Evolutionary conservation across 2,888 invertebrate genomes (phyloP).

Genomic region (Pseudococcus longispinus): DNA sequence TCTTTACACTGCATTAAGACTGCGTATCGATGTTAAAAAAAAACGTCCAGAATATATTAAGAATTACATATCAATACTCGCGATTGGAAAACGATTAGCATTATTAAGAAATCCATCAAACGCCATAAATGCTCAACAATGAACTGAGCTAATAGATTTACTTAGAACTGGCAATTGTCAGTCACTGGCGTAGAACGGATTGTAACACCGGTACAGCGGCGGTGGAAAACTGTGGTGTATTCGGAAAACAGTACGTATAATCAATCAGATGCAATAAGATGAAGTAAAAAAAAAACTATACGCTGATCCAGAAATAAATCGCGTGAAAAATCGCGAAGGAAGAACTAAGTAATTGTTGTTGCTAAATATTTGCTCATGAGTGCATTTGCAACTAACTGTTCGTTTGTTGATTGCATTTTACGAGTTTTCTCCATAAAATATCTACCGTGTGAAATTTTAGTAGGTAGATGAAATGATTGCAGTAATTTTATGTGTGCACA

Average conservation of each 20-base stretch:
- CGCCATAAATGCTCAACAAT: slow-evolving; percentile 50
- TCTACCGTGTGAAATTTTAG: too few relatives aligned
- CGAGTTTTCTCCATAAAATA: neutral
- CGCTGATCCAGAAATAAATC: slow-evolving; percentile 22
- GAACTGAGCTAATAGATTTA: slow-evolving; percentile 53
- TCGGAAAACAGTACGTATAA: slow-evolving; percentile 18
- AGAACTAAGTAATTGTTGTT: neutral
- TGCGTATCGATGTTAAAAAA: neutral
- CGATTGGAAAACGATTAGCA: neutral
- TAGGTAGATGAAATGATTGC: too few relatives aligned
- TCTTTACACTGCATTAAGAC: slow-evolving; percentile 41
- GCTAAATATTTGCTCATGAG: neutral
- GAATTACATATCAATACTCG: neutral
- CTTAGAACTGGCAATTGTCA: slow-evolving; percentile 33
- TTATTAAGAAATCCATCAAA: slow-evolving; percentile 54
- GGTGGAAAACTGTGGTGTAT: slow-evolving; percentile 54
- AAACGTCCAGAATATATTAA: neutral
- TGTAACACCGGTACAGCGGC: slow-evolving; percentile 37
- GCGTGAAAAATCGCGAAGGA: neutral
- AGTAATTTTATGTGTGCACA: too few relatives aligned
- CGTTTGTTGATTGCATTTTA: neutral
- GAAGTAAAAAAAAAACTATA: slow-evolving; percentile 35
- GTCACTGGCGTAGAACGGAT: slow-evolving; percentile 46
- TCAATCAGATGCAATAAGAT: slow-evolving; percentile 24
- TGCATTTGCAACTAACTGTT: neutral